Evolutionary conservation across 2,113 vertebrate species (phyloP).

Genomic region (Poecile atricapillus): DNA sequence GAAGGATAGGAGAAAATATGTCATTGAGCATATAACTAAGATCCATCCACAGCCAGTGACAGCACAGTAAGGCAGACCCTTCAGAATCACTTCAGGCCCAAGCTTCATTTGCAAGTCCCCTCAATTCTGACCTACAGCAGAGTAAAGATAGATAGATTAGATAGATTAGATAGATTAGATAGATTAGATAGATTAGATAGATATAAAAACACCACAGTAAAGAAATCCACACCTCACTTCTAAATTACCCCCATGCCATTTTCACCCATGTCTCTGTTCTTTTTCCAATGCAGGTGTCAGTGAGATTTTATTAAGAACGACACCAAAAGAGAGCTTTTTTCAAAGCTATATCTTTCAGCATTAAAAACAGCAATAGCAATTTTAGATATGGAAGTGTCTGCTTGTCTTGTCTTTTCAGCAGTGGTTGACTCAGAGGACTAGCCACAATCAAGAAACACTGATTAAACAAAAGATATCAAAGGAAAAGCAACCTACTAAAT

Average conservation of each 20-base stretch:
- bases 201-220: not conserved
- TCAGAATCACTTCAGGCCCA: not conserved
- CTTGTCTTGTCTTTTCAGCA: not conserved
- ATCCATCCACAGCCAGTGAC: not conserved
- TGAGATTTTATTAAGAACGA: not conserved
- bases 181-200: not conserved
- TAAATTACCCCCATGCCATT: not conserved
- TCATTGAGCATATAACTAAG: not conserved
- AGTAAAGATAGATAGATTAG: not conserved
- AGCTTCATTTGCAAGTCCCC: not conserved
- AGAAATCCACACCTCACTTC: not conserved
- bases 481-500: not conserved
- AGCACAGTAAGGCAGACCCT: not conserved
- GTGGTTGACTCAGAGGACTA: not conserved
- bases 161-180: not conserved
- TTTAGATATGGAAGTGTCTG: not conserved
- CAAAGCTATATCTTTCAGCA: not conserved
- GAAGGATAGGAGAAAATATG: not conserved
- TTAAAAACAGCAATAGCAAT: not conserved
- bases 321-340: not conserved
- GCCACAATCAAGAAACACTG: not conserved
- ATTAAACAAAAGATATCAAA: not conserved
- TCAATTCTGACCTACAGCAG: not conserved
- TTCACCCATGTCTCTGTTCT: not conserved
- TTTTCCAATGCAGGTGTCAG: fast-evolving